These are phyloP conservation scores for Channa striata DNA, from an alignment of 2,797 vertebrate genomes.

Conservation along the genomic window DNA sequence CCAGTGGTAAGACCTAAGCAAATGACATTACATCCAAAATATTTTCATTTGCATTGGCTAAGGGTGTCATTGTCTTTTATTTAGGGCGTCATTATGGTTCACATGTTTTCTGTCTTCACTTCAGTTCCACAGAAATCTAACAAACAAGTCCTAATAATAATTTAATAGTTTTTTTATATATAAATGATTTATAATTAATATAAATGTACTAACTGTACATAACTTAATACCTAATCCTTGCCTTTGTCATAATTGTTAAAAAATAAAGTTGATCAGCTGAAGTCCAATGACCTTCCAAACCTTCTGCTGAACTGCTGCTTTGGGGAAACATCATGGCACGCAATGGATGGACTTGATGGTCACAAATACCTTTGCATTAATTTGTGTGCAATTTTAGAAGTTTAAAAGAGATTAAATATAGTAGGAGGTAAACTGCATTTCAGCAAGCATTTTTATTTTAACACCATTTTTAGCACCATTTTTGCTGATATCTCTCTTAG, in stretches of 20 bases:
- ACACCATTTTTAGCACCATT: neutral
- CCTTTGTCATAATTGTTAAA: neutral
- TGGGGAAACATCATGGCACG: neutral
- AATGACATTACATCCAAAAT: neutral
- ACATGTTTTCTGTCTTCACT: neutral
- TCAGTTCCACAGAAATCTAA: neutral
- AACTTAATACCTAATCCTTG: neutral
- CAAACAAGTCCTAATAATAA: no score
- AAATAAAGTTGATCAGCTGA: neutral
- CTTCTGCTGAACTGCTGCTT: neutral
- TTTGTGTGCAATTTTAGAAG: neutral
- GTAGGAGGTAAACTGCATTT: neutral
- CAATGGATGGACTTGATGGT: neutral
- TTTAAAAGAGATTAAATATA: no score
- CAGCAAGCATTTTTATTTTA: neutral
- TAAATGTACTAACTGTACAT: no score
- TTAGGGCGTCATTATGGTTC: neutral
- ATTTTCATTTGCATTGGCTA: neutral
- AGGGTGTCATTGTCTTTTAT: neutral
- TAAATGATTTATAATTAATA: no score
- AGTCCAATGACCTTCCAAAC: neutral
- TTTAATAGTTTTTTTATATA: no score
- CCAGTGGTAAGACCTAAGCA: slow-evolving; percentile 83
- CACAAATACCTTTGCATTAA: neutral
- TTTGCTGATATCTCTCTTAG: neutral